phyloP scores from a whole-genome alignment of 2,797 vertebrate species.

The Myotis vivesi region DNA sequence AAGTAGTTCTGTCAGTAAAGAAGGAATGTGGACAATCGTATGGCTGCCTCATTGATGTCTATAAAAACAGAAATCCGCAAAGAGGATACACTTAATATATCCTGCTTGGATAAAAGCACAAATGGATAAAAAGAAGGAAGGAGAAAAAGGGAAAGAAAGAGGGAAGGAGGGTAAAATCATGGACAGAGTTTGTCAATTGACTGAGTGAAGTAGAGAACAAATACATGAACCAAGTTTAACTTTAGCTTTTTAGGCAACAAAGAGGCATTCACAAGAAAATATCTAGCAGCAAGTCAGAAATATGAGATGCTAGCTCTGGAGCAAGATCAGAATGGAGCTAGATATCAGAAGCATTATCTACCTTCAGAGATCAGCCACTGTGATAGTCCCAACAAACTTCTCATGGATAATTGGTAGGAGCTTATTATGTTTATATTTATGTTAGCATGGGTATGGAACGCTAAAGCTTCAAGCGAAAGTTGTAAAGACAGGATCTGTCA shows the following conservation, averaged over 20 bases:
- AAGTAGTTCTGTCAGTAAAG: neutral
- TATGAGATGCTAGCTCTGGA: neutral
- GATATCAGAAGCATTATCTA: neutral
- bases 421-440: neutral
- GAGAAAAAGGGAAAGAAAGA: neutral
- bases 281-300: neutral
- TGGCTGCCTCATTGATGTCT: neutral
- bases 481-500: neutral
- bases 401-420: neutral
- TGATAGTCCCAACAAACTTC: neutral
- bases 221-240: neutral
- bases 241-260: neutral
- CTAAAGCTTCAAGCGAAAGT: neutral
- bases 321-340: neutral
- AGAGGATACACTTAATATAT: neutral
- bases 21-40: neutral
- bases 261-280: neutral
- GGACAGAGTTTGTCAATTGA: neutral
- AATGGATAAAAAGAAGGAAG: neutral
- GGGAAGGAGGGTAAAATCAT: neutral
- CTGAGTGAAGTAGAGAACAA: neutral
- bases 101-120: neutral
- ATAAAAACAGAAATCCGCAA: neutral
- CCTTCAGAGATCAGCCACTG: neutral
- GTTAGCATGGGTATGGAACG: neutral